Evolutionary conservation across 2,888 invertebrate genomes (phyloP), one percentile per base, ranked within the genome.

Genomic region (Melinaea menophilus): DNA sequence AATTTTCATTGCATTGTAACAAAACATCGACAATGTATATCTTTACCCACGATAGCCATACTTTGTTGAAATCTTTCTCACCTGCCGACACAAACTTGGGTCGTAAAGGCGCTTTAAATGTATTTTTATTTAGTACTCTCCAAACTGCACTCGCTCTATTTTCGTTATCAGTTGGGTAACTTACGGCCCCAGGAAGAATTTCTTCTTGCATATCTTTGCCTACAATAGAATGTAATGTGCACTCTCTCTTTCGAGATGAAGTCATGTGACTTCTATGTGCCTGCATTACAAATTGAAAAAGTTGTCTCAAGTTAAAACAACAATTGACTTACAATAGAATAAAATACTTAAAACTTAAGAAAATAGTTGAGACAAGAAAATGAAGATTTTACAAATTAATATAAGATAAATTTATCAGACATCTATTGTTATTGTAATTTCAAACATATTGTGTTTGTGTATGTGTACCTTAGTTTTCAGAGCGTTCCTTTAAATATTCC

Each of bases 201-300:
- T 46, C 22, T 58, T 46, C 58, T 58, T 58, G 58, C 45, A 47
- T 58, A 58, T 58, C 58, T 58, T 46, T 58, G 58, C 47, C 47
- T 51, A 51, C 51, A 51, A 51, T 31, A 7, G 51, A 51, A 51
- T 51, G 41, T 41, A 3, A 41, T 41, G 41, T 3, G 11, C 41
- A 9, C 0, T 9, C 41, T 41, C 41, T 41, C 9, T 41, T 41
- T 41, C 41, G 11, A 41, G 4, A 37, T 37, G 37, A 37, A 37
- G 7, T 37, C 37, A 37, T 7, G 7, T 37, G 37, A 7, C 41
- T 41, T 41, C 9, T 9, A 41, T 41, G 7, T 41, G 41, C 41
- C 41, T 9, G 41, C 7, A 41, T 41, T 41, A 9, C 2, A 41
- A 41, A 41, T 3, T 41, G 9, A 41, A 1, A 41, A 41, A 37